A percentile compares a stretch with the other conserved stretches of the same genome.
These are phyloP conservation scores for Harpalus rufipes DNA, from an alignment of 2,888 invertebrate species.

Conservation along the genomic window DNA sequence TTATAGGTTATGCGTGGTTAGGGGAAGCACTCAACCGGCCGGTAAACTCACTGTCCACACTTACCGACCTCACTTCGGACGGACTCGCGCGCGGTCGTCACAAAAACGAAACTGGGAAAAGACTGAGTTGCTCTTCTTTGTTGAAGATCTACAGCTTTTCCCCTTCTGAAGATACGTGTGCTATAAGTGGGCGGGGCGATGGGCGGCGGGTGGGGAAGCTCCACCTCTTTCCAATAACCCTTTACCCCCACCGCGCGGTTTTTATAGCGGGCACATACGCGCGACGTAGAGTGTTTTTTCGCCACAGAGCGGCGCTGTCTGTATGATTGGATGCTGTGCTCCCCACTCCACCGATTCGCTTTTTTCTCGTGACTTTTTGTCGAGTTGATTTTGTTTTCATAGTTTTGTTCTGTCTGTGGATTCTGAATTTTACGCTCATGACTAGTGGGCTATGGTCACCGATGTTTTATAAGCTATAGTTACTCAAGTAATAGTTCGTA, in stretches of 20 bases:
- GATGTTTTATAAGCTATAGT: slow-evolving; percentile 3
- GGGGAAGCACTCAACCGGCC: slow-evolving; percentile 39
- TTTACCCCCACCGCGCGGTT: slow-evolving; percentile 57
- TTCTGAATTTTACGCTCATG: slow-evolving; percentile 43
- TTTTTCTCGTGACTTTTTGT: slow-evolving; percentile 59
- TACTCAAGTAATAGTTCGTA: background rate
- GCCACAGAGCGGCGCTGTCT: slow-evolving; percentile 60
- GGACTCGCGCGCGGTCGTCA: slow-evolving; percentile 47
- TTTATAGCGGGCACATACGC: slow-evolving; percentile 54
- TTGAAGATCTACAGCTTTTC: slow-evolving; percentile 56
- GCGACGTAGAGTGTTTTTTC: slow-evolving; percentile 55
- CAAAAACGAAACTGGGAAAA: slow-evolving; percentile 65
- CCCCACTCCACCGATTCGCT: slow-evolving; percentile 26
- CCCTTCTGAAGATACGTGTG: slow-evolving; percentile 60
- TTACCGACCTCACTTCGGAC: slow-evolving; percentile 47
- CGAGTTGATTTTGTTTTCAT: slow-evolving; percentile 51
- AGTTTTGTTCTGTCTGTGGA: slow-evolving; percentile 65
- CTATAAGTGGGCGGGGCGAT: slow-evolving; percentile 61
- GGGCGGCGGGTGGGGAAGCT: slow-evolving; percentile 55
- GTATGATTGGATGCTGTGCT: slow-evolving; percentile 63
- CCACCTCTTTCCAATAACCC: slow-evolving; percentile 67
- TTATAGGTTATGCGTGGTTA: slow-evolving; percentile 13
- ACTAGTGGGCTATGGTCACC: slow-evolving; percentile 17
- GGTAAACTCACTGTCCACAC: slow-evolving; percentile 47
- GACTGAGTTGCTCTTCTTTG: slow-evolving; percentile 61